A percentile compares a stretch with the other conserved stretches of the same genome.
phyloP scores from a whole-genome alignment of 2,888 invertebrate species.

The Scaptomyza flava region DNA sequence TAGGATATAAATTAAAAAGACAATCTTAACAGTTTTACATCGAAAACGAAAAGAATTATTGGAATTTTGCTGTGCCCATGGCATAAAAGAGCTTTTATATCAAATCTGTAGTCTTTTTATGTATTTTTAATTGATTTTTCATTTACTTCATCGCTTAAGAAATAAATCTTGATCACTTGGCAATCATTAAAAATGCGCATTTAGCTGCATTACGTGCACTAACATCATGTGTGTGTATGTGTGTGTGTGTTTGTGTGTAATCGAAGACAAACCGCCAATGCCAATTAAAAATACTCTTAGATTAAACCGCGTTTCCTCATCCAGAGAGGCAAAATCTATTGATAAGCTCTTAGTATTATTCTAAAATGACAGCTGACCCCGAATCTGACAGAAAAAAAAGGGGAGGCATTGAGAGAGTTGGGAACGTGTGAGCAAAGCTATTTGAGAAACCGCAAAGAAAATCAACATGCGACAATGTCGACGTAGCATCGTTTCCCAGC shows the following conservation, averaged over 20 bases:
- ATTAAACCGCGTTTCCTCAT: conserved; percentile 29
- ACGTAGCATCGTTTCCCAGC: conserved; percentile 31
- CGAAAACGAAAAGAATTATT: too few species aligned
- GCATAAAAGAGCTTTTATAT: background rate
- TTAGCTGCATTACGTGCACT: too few species aligned
- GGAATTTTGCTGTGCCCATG: too few species aligned
- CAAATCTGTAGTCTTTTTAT: too few species aligned
- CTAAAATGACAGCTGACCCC: background rate
- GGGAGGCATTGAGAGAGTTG: background rate
- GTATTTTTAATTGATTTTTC: background rate
- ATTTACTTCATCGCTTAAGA: too few species aligned
- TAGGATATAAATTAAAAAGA: too few species aligned
- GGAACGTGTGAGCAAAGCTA: background rate
- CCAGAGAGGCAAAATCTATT: background rate
- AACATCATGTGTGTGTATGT: too few species aligned
- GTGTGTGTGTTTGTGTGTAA: conserved; percentile 32
- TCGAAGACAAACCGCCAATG: conserved; percentile 66
- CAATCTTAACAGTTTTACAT: too few species aligned
- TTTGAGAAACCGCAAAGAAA: conserved; percentile 41
- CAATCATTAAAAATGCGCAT: too few species aligned
- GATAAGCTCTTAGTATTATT: conserved; percentile 16
- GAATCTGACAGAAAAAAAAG: too few species aligned
- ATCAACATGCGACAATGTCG: conserved; percentile 25
- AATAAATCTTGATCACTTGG: too few species aligned
- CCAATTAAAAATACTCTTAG: conserved; percentile 16